These are phyloP conservation scores for Eucera pruinosa DNA, from an alignment of 2,888 invertebrate species.

Conservation along the genomic window DNA sequence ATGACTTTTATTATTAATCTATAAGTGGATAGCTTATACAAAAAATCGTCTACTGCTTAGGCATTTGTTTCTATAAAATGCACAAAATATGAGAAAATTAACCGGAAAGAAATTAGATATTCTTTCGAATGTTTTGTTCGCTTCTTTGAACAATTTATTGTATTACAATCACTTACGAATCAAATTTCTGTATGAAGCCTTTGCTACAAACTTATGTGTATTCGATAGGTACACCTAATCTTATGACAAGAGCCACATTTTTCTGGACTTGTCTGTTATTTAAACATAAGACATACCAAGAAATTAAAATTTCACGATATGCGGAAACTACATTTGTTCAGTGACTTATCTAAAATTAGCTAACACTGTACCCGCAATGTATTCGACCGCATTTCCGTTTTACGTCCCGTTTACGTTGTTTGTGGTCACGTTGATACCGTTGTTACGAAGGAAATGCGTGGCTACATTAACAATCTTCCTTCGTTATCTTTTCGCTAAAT, in stretches of 20 bases:
- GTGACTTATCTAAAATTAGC: slow-evolving; percentile 24
- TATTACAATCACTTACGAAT: too few relatives aligned
- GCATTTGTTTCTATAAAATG: too few relatives aligned
- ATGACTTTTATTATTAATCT: background rate
- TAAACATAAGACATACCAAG: background rate
- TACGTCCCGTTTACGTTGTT: slow-evolving; percentile 26
- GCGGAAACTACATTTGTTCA: background rate
- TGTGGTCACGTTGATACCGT: slow-evolving; percentile 33
- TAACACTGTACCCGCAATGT: slow-evolving; percentile 4
- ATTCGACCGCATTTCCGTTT: slow-evolving; percentile 39
- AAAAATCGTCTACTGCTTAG: too few relatives aligned
- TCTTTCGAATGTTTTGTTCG: too few relatives aligned
- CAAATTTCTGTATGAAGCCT: too few relatives aligned
- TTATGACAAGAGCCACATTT: too few relatives aligned
- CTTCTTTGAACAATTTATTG: too few relatives aligned
- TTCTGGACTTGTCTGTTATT: background rate
- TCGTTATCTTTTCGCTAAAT: slow-evolving; percentile 20
- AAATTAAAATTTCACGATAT: background rate
- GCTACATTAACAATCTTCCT: slow-evolving; percentile 20
- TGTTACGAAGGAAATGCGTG: slow-evolving; percentile 36
- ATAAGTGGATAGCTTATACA: background rate
- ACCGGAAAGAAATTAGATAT: too few relatives aligned
- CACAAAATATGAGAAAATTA: too few relatives aligned
- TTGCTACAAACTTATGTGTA: too few relatives aligned
- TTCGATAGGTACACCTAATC: too few relatives aligned